Evolutionary conservation across 2,888 invertebrate genomes (phyloP).

Genomic region (Drosophila putrida): DNA sequence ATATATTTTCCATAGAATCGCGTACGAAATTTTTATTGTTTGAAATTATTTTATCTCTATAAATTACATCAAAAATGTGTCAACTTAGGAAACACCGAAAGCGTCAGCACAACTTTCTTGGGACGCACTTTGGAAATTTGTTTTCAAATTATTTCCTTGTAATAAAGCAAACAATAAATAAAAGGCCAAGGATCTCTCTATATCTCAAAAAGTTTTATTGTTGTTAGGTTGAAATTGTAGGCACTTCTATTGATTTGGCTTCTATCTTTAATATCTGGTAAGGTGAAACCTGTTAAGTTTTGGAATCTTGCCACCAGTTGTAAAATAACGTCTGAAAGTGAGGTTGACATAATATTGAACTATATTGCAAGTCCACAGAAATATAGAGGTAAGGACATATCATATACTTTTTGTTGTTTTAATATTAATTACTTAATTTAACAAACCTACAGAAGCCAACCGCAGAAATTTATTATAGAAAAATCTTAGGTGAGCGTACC

Average conservation of each 20-base stretch:
- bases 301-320: too few relatives aligned
- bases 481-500: neutral
- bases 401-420: too few relatives aligned
- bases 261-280: too few relatives aligned
- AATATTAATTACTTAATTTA: too few relatives aligned
- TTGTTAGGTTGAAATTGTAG: too few relatives aligned
- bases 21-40: slow-evolving; percentile 8
- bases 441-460: neutral
- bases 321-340: too few relatives aligned
- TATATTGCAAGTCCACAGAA: neutral
- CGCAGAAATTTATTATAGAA: neutral
- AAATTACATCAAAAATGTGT: slow-evolving; percentile 10
- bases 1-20: slow-evolving; percentile 5
- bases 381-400: neutral
- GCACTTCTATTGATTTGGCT: too few relatives aligned
- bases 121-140: too few relatives aligned
- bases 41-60: slow-evolving; percentile 2
- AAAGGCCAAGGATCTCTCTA: neutral
- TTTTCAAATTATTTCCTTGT: neutral
- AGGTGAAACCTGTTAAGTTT: too few relatives aligned
- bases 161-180: neutral
- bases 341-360: neutral
- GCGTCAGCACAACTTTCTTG: too few relatives aligned
- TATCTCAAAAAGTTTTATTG: neutral
- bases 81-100: neutral